phyloP scores from a whole-genome alignment of 2,113 vertebrate genomes.

The Gymnogyps californianus region DNA sequence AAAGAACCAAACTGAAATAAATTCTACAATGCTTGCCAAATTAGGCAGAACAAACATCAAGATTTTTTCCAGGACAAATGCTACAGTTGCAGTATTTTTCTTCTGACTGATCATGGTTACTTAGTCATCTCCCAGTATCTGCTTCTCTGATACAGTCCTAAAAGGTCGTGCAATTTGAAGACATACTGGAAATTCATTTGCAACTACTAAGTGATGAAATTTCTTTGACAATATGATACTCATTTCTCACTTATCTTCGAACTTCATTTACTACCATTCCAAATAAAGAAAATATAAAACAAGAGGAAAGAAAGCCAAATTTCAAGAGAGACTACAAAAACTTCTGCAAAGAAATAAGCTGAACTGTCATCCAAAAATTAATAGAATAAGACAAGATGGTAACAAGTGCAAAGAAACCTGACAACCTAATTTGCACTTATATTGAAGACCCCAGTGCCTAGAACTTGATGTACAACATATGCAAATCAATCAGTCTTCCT shows the following conservation, averaged over 20 bases:
- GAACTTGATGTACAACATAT: neutral
- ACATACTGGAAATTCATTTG: neutral
- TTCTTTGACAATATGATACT: neutral
- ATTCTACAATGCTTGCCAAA: neutral
- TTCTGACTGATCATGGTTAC: neutral
- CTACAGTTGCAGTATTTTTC: neutral
- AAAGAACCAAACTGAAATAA: neutral
- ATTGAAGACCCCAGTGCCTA: neutral
- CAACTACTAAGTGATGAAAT: neutral
- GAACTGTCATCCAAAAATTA: neutral
- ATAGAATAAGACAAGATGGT: neutral
- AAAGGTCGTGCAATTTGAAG: neutral
- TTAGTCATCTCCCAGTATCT: neutral
- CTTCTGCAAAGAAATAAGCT: neutral
- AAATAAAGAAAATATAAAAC: neutral
- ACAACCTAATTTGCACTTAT: neutral
- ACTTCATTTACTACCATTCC: neutral
- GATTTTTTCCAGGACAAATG: neutral
- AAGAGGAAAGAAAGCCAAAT: neutral
- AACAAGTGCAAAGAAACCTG: neutral
- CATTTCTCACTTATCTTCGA: neutral
- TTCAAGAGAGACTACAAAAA: neutral
- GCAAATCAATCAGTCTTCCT: neutral
- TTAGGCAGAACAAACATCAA: rapidly evolving
- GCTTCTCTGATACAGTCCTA: neutral